Evolutionary conservation across 92 coral and sea anemone species (phyloP).

Genomic region (Zoanthus solanderi): DNA sequence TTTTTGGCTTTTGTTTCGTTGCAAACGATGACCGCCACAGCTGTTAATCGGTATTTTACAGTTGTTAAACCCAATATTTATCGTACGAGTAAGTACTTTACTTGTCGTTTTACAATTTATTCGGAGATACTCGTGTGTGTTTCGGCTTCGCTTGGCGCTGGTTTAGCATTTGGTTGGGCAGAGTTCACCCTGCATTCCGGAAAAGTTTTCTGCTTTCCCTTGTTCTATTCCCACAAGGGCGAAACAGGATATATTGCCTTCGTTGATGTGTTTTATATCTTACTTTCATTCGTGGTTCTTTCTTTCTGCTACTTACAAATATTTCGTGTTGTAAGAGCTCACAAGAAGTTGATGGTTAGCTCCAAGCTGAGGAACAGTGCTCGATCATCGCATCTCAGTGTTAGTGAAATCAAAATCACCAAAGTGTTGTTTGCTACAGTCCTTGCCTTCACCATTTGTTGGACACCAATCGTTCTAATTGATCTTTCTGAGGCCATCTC

Average conservation of each 20-base stretch:
- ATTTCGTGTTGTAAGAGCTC: slow-evolving; percentile 69
- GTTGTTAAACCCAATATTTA: slow-evolving; percentile 77
- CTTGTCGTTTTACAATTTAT: slow-evolving; percentile 47
- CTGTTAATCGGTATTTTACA: slow-evolving; percentile 79
- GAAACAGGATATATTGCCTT: slow-evolving; percentile 78
- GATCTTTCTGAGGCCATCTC: slow-evolving; percentile 69
- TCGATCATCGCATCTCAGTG: slow-evolving; percentile 16
- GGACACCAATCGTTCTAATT: slow-evolving; percentile 82
- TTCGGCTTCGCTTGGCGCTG: slow-evolving; percentile 79
- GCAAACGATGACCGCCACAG: slow-evolving; percentile 87
- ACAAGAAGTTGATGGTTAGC: slow-evolving; percentile 48
- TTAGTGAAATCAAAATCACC: slow-evolving; percentile 69
- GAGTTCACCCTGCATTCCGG: slow-evolving; percentile 76
- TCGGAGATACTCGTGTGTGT: slow-evolving; percentile 58
- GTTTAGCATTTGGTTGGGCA: slow-evolving; percentile 74
- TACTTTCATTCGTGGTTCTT: slow-evolving; percentile 63
- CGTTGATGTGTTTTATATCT: slow-evolving; percentile 69
- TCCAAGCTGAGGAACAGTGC: not conserved
- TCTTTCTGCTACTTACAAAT: slow-evolving; percentile 71
- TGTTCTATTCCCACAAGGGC: slow-evolving; percentile 50
- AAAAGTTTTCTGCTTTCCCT: slow-evolving; percentile 76
- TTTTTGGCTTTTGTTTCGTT: slow-evolving; percentile 77
- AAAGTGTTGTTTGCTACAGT: slow-evolving; percentile 79
- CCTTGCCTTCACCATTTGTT: slow-evolving; percentile 73
- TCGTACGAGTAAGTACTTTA: slow-evolving; percentile 62